These are phyloP conservation scores for Pangasius krempfi DNA, from an alignment of 2,797 vertebrate species.

Conservation along the genomic window DNA sequence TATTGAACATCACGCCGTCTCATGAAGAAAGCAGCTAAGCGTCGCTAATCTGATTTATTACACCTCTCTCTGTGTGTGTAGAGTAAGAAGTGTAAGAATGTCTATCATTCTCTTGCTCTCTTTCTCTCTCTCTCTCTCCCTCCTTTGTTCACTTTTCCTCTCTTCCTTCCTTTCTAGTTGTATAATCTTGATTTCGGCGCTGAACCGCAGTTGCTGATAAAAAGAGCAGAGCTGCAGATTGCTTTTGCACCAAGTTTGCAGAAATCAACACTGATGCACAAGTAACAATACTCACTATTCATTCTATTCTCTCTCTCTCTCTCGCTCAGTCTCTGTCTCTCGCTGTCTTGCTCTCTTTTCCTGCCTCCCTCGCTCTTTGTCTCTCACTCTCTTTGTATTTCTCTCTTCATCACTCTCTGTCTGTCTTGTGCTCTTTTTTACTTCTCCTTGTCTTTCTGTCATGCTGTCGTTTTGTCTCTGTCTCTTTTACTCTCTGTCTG, in stretches of 20 bases:
- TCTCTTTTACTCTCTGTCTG: too few relatives aligned
- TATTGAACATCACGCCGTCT: not conserved
- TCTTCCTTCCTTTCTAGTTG: not conserved
- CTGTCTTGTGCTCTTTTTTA: too few relatives aligned
- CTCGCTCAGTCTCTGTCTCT: not conserved
- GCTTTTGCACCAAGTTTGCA: conserved; percentile 18
- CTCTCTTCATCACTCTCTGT: too few relatives aligned
- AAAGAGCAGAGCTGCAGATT: conserved; percentile 3
- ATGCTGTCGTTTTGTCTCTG: too few relatives aligned
- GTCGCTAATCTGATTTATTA: not conserved
- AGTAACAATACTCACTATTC: not conserved
- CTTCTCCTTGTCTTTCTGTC: too few relatives aligned
- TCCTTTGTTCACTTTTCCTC: not conserved
- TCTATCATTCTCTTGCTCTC: not conserved
- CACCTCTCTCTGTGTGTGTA: not conserved
- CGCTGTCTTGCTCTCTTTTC: too few relatives aligned
- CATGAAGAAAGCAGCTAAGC: not conserved
- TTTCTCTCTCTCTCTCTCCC: not conserved
- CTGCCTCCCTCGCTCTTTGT: not conserved
- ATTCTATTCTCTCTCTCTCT: not conserved
- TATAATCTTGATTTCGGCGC: not conserved
- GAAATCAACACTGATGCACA: not conserved
- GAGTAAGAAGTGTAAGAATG: not conserved
- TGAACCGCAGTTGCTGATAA: conserved; percentile 16
- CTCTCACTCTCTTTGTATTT: too few relatives aligned